These are phyloP conservation scores for Mustelus asterias DNA, from an alignment of 2,113 vertebrate species.

Conservation along the genomic window DNA sequence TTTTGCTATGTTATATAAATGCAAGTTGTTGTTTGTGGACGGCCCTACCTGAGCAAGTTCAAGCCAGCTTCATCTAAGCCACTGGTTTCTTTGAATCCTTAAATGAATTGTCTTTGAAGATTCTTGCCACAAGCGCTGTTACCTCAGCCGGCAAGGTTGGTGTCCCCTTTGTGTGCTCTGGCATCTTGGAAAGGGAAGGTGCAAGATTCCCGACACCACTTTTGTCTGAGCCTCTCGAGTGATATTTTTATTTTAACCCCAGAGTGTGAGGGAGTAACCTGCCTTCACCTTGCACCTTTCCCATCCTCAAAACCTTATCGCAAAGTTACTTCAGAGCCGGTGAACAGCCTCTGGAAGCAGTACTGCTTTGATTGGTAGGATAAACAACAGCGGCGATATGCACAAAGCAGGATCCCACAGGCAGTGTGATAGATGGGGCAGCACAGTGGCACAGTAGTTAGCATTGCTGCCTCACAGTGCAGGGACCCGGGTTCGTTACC, in stretches of 20 bases:
- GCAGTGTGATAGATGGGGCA: too few relatives aligned
- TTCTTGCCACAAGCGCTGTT: not conserved
- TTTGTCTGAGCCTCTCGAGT: not conserved
- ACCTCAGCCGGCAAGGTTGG: not conserved
- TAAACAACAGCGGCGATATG: not conserved
- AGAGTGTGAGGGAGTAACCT: not conserved
- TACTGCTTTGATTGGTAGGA: not conserved
- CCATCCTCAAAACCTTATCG: not conserved
- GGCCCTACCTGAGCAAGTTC: too few relatives aligned
- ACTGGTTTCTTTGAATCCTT: not conserved
- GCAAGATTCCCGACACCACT: not conserved
- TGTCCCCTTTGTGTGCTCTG: not conserved
- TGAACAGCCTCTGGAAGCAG: not conserved
- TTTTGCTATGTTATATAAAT: too few relatives aligned
- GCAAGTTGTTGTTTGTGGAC: not conserved
- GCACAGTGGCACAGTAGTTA: too few relatives aligned
- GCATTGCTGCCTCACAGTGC: too few relatives aligned
- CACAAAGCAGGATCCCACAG: too few relatives aligned
- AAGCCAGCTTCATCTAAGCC: not conserved
- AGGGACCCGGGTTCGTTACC: too few relatives aligned
- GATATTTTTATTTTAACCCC: not conserved
- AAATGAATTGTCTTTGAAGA: not conserved
- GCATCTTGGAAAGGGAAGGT: not conserved
- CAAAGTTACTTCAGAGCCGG: not conserved
- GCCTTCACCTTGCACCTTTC: not conserved